A percentile compares a stretch with the other conserved stretches of the same genome.
Conservation (phyloP, 1,140 invertebrate species). For the Octopus bimaculoides region DNA sequence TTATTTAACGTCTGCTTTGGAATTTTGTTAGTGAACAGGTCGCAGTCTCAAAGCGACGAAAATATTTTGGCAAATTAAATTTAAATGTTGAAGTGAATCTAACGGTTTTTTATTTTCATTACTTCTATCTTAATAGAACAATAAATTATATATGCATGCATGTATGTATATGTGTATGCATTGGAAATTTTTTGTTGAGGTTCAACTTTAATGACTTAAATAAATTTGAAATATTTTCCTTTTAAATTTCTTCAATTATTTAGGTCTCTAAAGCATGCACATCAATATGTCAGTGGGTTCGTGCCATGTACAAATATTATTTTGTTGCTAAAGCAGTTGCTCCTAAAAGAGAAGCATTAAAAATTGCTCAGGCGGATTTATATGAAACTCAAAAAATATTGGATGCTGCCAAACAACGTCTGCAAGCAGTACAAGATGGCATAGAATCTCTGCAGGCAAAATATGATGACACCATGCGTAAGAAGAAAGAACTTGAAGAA, state of each 20-base stretch:
- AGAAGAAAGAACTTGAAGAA: constrained; percentile 57
- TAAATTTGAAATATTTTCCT: constrained; percentile 8
- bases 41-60: no score
- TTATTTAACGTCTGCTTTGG: no score
- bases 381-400: constrained; percentile 53
- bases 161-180: not conserved
- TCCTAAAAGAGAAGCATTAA: constrained; percentile 55
- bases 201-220: not conserved
- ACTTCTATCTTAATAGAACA: no score
- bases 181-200: not conserved
- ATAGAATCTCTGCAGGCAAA: constrained; percentile 58
- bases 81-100: no score
- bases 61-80: no score
- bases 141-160: not conserved
- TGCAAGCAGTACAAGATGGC: constrained; percentile 56
- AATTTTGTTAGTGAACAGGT: no score
- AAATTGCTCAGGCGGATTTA: constrained; percentile 51
- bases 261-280: constrained; percentile 81
- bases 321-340: constrained; percentile 56
- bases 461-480: constrained; percentile 57
- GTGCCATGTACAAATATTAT: constrained; percentile 80
- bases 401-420: constrained; percentile 51
- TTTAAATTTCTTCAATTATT: constrained; percentile 13
- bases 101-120: no score
- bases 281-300: constrained; percentile 86